A percentile compares a stretch with the other conserved stretches of the same genome.
These are phyloP conservation scores for Eupithecia subfuscata DNA, from an alignment of 2,888 invertebrate species.

Conservation along the genomic window DNA sequence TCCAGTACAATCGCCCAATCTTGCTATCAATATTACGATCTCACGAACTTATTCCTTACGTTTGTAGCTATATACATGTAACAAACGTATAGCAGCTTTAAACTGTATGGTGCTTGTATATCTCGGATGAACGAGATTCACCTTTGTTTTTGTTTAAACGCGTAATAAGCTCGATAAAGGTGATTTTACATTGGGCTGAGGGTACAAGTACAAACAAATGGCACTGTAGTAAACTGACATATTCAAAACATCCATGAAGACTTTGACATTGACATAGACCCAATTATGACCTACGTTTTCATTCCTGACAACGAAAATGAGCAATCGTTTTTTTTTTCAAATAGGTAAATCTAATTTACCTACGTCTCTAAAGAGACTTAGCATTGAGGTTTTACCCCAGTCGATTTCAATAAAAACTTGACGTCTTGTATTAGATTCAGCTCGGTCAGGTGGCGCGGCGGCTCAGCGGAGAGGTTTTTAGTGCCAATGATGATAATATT, in stretches of 20 bases:
- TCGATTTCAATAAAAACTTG: too few species aligned
- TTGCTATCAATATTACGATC: constrained; percentile 36
- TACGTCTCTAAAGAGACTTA: neutral
- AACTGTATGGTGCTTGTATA: constrained; percentile 12
- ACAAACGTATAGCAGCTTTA: neutral
- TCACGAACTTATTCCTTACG: constrained; percentile 30
- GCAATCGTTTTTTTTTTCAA: neutral
- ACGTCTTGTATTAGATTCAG: too few species aligned
- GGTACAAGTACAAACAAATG: neutral
- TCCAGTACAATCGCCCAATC: constrained; percentile 36
- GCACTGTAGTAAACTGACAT: neutral
- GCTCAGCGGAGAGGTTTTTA: too few species aligned
- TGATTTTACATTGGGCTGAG: constrained; percentile 21
- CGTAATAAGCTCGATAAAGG: constrained; percentile 44
- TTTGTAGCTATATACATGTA: constrained; percentile 12
- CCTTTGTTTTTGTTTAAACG: constrained; percentile 50
- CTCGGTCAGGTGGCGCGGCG: too few species aligned
- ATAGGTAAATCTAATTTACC: neutral
- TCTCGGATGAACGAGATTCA: constrained; percentile 40
- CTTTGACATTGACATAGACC: neutral
- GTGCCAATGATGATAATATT: too few species aligned
- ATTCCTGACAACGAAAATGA: neutral
- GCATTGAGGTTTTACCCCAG: neutral
- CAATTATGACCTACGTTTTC: neutral
- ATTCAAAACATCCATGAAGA: neutral